These are phyloP conservation scores for Acronicta aceris DNA, from an alignment of 2,888 invertebrate species.

Conservation along the genomic window DNA sequence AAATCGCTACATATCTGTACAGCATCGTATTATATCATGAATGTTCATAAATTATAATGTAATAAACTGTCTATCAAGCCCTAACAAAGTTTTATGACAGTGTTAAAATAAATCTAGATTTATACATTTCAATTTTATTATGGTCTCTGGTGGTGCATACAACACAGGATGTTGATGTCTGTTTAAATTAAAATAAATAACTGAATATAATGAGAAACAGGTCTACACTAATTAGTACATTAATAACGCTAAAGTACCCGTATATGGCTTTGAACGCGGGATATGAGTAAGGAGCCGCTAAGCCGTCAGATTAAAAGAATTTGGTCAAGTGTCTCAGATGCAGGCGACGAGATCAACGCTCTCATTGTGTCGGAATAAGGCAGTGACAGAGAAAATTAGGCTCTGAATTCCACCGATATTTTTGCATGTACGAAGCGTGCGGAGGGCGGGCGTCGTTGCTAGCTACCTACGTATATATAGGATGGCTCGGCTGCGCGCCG, in stretches of 20 bases:
- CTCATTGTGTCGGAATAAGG: constrained; percentile 84
- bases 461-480: constrained; percentile 81
- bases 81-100: constrained; percentile 13
- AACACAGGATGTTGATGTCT: constrained; percentile 29
- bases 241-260: constrained; percentile 49
- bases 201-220: constrained; percentile 38
- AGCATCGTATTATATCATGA: background rate
- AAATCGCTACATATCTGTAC: no score
- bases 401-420: constrained; percentile 85
- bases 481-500: constrained; percentile 74
- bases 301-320: constrained; percentile 71
- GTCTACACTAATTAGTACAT: constrained; percentile 25
- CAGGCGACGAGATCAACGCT: constrained; percentile 84
- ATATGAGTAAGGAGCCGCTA: constrained; percentile 66
- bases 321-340: constrained; percentile 79
- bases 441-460: constrained; percentile 78
- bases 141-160: constrained; percentile 6
- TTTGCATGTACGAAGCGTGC: constrained; percentile 80
- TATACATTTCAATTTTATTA: constrained; percentile 20
- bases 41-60: constrained; percentile 22
- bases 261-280: constrained; percentile 61
- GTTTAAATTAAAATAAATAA: constrained; percentile 6
- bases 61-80: no score
- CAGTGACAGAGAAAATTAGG: constrained; percentile 87
- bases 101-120: constrained; percentile 20